phyloP scores from a whole-genome alignment of 2,797 vertebrate species.

The Oreochromis grahami region DNA sequence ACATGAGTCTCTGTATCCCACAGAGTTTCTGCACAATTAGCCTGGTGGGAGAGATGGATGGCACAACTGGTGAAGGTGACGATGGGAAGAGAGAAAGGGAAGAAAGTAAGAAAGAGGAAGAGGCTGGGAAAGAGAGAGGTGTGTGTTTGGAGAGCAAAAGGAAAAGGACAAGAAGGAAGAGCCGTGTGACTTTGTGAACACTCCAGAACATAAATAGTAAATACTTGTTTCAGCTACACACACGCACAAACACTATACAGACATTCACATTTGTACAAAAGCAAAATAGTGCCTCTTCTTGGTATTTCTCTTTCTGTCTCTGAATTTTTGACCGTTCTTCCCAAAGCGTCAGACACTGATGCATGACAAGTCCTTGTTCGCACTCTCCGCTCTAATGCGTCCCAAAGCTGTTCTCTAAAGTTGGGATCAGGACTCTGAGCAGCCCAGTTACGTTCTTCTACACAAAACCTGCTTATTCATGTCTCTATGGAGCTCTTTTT shows the following conservation, averaged over 20 bases:
- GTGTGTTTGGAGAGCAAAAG: neutral
- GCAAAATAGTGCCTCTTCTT: slow-evolving; percentile 55
- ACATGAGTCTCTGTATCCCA: slow-evolving; percentile 13
- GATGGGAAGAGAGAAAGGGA: slow-evolving; percentile 4
- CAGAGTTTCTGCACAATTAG: slow-evolving; percentile 69
- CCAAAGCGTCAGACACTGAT: neutral
- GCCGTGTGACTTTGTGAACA: neutral
- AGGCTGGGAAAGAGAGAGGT: neutral
- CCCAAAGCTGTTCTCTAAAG: neutral
- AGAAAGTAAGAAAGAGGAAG: neutral
- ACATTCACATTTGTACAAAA: neutral
- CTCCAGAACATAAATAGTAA: neutral
- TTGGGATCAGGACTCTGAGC: neutral
- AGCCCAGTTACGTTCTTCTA: too few species aligned
- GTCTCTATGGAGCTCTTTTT: too few species aligned
- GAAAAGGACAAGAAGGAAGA: neutral
- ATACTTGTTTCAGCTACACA: neutral
- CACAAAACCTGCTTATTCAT: too few species aligned
- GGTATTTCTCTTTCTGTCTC: neutral
- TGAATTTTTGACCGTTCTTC: neutral
- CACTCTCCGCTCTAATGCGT: neutral
- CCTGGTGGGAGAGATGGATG: slow-evolving; percentile 64
- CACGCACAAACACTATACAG: neutral
- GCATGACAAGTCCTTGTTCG: neutral
- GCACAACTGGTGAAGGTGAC: slow-evolving; percentile 60